Evolutionary conservation across 2,888 invertebrate species (phyloP).

Genomic region (Athrips mouffetella): DNA sequence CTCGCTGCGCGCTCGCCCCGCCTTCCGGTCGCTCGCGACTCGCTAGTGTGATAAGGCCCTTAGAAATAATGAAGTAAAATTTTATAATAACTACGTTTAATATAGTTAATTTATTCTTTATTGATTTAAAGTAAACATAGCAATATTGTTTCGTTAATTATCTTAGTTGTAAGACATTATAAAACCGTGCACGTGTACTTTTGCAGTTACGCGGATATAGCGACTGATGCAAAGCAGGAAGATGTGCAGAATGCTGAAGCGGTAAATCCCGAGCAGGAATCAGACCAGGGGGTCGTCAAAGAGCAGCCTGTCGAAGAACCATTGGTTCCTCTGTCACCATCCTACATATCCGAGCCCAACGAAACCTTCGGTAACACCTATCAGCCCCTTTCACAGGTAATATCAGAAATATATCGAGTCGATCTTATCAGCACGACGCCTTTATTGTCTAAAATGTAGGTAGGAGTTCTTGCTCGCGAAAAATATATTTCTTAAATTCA

Average conservation of each 20-base stretch:
- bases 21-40: too few relatives aligned
- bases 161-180: background rate
- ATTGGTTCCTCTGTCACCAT: constrained; percentile 44
- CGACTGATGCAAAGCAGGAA: constrained; percentile 73
- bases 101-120: too few relatives aligned
- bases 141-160: background rate
- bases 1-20: too few relatives aligned
- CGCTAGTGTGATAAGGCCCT: too few relatives aligned
- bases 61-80: too few relatives aligned
- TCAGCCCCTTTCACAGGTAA: constrained; percentile 45
- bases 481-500: too few relatives aligned
- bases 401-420: too few relatives aligned
- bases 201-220: constrained; percentile 84
- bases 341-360: constrained; percentile 52
- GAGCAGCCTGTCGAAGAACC: constrained; percentile 39
- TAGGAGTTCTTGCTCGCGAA: too few relatives aligned
- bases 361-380: constrained; percentile 43
- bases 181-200: background rate
- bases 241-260: constrained; percentile 39
- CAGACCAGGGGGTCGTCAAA: constrained; percentile 32
- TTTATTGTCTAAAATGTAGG: too few relatives aligned
- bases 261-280: constrained; percentile 27
- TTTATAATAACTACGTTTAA: too few relatives aligned
- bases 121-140: too few relatives aligned
- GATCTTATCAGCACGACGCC: too few relatives aligned